These are phyloP conservation scores for Salvator merianae DNA, from an alignment of 2,113 vertebrate species.

Conservation along the genomic window DNA sequence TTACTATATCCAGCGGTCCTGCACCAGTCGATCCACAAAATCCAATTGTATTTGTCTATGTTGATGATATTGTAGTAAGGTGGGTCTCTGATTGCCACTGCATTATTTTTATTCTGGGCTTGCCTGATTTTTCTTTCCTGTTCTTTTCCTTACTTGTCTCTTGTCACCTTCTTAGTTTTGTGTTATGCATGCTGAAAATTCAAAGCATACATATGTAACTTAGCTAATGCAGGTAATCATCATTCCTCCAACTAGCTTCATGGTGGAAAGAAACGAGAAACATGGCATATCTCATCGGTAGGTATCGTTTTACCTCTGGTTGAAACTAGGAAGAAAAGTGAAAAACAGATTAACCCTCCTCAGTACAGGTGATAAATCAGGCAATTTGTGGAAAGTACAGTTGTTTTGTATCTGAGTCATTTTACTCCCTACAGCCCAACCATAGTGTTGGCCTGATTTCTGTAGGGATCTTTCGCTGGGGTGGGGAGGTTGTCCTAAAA, in stretches of 20 bases:
- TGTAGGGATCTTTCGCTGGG: too few relatives aligned
- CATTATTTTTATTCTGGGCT: background rate
- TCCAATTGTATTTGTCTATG: background rate
- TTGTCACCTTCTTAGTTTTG: slow-evolving; percentile 44
- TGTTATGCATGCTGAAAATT: slow-evolving; percentile 55
- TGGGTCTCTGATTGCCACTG: too few relatives aligned
- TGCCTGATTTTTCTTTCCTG: slow-evolving; percentile 17
- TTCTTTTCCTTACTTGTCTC: slow-evolving; percentile 58
- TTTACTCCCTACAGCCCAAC: too few relatives aligned
- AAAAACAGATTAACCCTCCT: slow-evolving; percentile 57
- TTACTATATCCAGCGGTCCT: too few relatives aligned
- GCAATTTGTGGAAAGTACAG: too few relatives aligned
- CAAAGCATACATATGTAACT: slow-evolving; percentile 61
- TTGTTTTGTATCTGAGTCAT: too few relatives aligned
- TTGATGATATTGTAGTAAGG: background rate
- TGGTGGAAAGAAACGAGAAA: slow-evolving; percentile 75
- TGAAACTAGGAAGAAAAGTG: slow-evolving; percentile 36
- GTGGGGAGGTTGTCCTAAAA: too few relatives aligned
- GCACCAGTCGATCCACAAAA: background rate
- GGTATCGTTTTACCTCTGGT: slow-evolving; percentile 68
- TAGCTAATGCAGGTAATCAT: slow-evolving; percentile 72
- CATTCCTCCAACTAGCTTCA: slow-evolving; percentile 74
- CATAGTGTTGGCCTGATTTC: too few relatives aligned
- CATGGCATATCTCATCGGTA: slow-evolving; percentile 74
- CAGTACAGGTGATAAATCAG: too few relatives aligned